Evolutionary conservation across 2,797 vertebrate species (phyloP).

Genomic region (Anabas testudineus): DNA sequence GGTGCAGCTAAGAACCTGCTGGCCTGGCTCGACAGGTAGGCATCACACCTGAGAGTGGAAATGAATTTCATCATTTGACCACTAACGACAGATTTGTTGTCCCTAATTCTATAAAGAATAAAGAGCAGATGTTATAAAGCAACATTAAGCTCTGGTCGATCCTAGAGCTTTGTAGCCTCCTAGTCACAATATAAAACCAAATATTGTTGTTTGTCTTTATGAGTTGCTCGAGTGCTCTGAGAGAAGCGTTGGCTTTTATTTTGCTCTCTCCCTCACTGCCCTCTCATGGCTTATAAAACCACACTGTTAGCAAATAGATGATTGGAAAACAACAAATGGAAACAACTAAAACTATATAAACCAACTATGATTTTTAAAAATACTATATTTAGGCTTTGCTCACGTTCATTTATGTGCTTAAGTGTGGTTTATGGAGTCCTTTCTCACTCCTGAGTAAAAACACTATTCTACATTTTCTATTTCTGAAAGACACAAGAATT

Average conservation of each 20-base stretch:
- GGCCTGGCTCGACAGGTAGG: slow-evolving; percentile 94
- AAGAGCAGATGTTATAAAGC: slow-evolving; percentile 20
- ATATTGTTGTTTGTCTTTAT: slow-evolving; percentile 58
- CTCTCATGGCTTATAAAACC: slow-evolving; percentile 21
- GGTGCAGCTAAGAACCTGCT: slow-evolving; percentile 92
- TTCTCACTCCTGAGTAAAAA: slow-evolving; percentile 2
- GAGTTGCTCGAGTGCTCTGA: slow-evolving; percentile 40
- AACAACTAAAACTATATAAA: not conserved
- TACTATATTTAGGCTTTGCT: slow-evolving; percentile 6
- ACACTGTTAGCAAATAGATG: slow-evolving; percentile 29
- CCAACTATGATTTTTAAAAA: not conserved
- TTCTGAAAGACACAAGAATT: not conserved
- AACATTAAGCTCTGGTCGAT: slow-evolving; percentile 15
- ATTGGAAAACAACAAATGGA: slow-evolving; percentile 34
- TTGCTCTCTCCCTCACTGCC: slow-evolving; percentile 3
- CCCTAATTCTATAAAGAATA: too few species aligned
- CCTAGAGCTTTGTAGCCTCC: slow-evolving; percentile 11
- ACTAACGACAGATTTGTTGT: too few species aligned
- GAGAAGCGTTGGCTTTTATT: slow-evolving; percentile 35
- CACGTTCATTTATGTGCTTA: slow-evolving; percentile 4
- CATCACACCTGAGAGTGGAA: too few species aligned
- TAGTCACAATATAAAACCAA: slow-evolving; percentile 42
- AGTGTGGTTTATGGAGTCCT: slow-evolving; percentile 17
- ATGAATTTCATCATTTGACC: not conserved
- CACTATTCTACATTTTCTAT: not conserved